phyloP scores from a whole-genome alignment of 2,113 vertebrate genomes.

The Corydoras maculifer region DNA sequence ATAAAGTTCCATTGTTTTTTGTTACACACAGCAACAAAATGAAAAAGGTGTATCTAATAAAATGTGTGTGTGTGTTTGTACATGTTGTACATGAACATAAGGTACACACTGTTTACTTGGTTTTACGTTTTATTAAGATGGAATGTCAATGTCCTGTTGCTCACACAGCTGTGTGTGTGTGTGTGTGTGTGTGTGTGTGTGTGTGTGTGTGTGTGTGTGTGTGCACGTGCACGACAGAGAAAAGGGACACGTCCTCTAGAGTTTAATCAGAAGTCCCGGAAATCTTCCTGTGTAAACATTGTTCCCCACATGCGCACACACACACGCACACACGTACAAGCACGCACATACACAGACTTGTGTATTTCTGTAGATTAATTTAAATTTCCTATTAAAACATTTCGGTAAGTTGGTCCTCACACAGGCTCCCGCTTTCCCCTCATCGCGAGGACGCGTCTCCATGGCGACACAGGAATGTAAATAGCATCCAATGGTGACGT shows the following conservation, averaged over 20 bases:
- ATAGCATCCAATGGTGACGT: no score
- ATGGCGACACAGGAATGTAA: not conserved
- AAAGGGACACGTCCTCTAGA: constrained; percentile 54
- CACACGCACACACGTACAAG: constrained; percentile 4
- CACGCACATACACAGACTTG: constrained; percentile 1
- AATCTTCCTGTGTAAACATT: constrained; percentile 29
- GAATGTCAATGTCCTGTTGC: constrained; percentile 34
- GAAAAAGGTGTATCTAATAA: no score
- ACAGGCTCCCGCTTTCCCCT: not conserved
- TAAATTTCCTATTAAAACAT: not conserved
- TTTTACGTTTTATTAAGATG: no score
- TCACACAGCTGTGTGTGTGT: constrained; percentile 35
- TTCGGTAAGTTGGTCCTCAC: not conserved
- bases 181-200: constrained; percentile 39
- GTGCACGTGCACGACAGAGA: constrained; percentile 50
- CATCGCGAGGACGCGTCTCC: not conserved
- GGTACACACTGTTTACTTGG: no score
- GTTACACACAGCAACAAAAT: no score
- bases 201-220: constrained; percentile 46
- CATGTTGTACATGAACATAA: no score
- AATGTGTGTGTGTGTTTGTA: no score
- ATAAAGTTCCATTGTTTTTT: no score
- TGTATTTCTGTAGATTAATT: not conserved
- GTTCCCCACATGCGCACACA: constrained; percentile 41
- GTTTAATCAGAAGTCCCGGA: constrained; percentile 57